Evolutionary conservation across 1,140 invertebrate genomes (phyloP), one percentile per base, ranked within the genome.

Genomic region (Penaeus vannamei): DNA sequence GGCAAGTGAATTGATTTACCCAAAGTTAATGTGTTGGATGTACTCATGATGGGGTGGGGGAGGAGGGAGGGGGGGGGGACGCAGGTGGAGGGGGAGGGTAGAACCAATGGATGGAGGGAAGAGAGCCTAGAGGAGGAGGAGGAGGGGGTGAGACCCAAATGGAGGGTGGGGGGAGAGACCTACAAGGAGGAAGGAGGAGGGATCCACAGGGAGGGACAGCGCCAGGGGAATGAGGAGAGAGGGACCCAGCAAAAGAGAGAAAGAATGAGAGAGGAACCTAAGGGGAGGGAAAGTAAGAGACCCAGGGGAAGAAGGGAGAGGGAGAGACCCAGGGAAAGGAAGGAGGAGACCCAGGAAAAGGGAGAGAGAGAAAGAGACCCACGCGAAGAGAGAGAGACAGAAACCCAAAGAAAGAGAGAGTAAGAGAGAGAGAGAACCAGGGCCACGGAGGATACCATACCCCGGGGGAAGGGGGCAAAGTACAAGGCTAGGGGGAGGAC

Each of bases 1-100:
- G 72, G 42, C 46, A 29, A 59, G 53, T 23, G 29, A 60, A 60
- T 60, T 82, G 80, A 82, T 82, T 82, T 82, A 82, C 80, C 32
- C 53, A 82, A 77, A 77, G 72, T 53, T 53, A 53, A 53, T 53
- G 53, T 53, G 53, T 53, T 53, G 53, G 53, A 53, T 53, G 53
- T 53, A 53, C 53, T 53, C 53, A 53, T 53, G 53, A 53, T 53
- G 53, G 53, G 12, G 53, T 53, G 53, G 53, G 12, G 53, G 53
- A 17, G 53, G 53, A 12, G 53, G 53, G 53, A 10, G 53, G 8
- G 8, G 8, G 46, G 14, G 53, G 2, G 14, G 53, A 17, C 12
- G 5, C 12, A 53, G 53, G 10, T 10, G 53, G 17, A 17, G 8
- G 53, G 53, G 12, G 53, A 12, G 53, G 8, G 53, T 8, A 12